A percentile compares a stretch with the other conserved stretches of the same genome.
These are phyloP conservation scores for Fopius arisanus DNA, from an alignment of 1,140 invertebrate genomes.

Conservation along the genomic window DNA sequence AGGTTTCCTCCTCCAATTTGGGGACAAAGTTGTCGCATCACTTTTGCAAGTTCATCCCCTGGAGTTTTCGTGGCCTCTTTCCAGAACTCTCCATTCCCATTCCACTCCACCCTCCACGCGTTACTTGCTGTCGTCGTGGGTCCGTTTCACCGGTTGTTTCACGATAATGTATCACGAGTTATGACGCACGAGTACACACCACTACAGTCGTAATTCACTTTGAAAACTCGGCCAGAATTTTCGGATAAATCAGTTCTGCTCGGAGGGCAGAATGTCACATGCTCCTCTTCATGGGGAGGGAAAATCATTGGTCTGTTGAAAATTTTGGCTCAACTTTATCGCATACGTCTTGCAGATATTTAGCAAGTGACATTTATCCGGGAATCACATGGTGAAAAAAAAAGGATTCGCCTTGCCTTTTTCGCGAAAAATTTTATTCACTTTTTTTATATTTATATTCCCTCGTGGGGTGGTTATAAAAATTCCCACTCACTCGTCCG, in stretches of 20 bases:
- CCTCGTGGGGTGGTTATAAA: no score
- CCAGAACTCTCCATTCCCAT: background rate
- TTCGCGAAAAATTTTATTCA: no score
- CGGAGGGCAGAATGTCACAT: background rate
- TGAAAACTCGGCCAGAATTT: constrained; percentile 24
- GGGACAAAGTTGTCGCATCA: background rate
- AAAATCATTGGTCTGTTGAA: no score
- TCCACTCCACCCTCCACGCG: background rate
- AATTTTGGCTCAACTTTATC: no score
- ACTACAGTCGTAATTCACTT: constrained; percentile 27
- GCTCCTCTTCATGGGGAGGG: no score
- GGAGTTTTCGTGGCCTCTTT: background rate
- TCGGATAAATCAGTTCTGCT: constrained; percentile 29
- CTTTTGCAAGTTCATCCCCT: background rate
- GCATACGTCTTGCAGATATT: no score
- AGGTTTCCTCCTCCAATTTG: no score
- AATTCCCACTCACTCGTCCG: no score
- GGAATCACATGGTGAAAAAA: no score
- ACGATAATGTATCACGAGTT: constrained; percentile 35
- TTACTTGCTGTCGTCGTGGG: background rate
- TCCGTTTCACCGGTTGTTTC: constrained; percentile 7
- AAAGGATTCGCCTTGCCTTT: no score
- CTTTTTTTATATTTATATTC: no score
- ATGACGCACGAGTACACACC: constrained; percentile 27
- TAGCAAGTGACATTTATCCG: no score